These are phyloP conservation scores for Orycteropus afer DNA, from an alignment of 2,113 vertebrate genomes.

Conservation along the genomic window DNA sequence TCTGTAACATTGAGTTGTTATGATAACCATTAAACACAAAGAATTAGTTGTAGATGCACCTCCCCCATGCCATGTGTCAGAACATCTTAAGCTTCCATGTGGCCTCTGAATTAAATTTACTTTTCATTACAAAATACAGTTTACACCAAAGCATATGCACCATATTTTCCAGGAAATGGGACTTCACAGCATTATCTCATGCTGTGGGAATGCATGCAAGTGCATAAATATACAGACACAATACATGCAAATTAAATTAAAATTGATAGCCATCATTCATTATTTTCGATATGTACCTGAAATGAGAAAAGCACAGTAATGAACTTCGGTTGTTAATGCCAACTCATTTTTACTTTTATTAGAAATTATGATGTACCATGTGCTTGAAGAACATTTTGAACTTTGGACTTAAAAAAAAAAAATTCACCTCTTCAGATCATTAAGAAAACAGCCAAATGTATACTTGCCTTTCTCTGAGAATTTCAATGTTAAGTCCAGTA, in stretches of 20 bases:
- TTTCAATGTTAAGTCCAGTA: neutral
- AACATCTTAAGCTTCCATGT: constrained; percentile 36
- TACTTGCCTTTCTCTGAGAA: neutral
- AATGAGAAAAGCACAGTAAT: constrained; percentile 22
- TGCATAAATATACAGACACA: neutral
- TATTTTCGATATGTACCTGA: constrained; percentile 22
- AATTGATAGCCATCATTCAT: neutral
- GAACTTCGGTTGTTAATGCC: neutral
- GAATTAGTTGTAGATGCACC: neutral
- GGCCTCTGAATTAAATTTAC: constrained; percentile 32
- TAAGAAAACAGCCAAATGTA: neutral
- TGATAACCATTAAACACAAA: neutral
- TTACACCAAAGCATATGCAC: constrained; percentile 51
- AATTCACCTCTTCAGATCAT: neutral
- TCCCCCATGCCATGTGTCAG: neutral
- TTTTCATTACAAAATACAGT: constrained; percentile 56
- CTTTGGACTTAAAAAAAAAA: neutral
- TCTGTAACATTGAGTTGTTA: neutral
- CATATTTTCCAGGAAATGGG: constrained; percentile 42
- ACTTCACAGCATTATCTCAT: neutral
- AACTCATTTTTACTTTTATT: neutral
- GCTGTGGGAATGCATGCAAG: neutral
- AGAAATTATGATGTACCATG: neutral
- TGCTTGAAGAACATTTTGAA: neutral
- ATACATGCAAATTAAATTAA: neutral